These are phyloP conservation scores for Eospalax fontanierii DNA, from an alignment of 2,797 vertebrate species.

Conservation along the genomic window DNA sequence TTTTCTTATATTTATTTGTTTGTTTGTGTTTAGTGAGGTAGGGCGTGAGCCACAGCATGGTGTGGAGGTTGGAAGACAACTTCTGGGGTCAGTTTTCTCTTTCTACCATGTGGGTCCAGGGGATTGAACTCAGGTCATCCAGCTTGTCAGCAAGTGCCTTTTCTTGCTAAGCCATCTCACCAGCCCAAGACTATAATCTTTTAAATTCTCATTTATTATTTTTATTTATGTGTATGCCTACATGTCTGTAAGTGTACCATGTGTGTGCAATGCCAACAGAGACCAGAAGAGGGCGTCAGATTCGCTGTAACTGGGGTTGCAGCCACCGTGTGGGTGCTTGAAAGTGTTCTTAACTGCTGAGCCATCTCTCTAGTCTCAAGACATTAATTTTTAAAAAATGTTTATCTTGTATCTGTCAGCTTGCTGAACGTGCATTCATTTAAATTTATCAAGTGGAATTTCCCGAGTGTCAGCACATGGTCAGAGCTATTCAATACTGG, in stretches of 20 bases:
- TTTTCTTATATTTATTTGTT: neutral
- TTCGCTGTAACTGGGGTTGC: no score
- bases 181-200: no score
- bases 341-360: neutral
- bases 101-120: neutral
- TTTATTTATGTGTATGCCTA: no score
- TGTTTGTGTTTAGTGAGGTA: neutral
- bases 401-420: neutral
- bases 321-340: neutral
- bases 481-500: rapidly evolving
- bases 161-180: no score
- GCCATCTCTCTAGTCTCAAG: neutral
- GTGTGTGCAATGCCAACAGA: no score
- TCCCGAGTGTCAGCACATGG: rapidly evolving
- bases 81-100: neutral
- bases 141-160: no score
- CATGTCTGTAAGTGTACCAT: no score
- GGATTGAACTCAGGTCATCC: no score
- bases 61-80: neutral
- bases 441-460: neutral
- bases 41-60: neutral
- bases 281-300: no score
- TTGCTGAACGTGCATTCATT: neutral
- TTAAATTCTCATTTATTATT: no score
- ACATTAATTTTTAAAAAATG: neutral